Base-by-base conservation (phyloP, 2,113 vertebrate genomes). In the Himantopus leucocephalus region DNA sequence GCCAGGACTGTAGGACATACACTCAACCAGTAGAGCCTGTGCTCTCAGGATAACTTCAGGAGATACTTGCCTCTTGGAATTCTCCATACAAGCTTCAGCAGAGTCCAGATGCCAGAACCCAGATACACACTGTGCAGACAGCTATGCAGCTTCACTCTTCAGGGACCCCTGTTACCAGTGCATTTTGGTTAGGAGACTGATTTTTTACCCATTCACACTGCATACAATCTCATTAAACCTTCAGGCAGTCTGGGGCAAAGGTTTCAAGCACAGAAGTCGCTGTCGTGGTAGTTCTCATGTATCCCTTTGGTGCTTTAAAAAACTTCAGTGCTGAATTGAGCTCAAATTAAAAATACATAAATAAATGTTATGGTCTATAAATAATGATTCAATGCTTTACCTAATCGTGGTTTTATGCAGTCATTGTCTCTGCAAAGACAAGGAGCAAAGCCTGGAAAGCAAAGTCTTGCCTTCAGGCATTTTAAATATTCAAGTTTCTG, bases 401-500 rank as follows among this genome's bases (percentile, higher is more conserved):
- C 77, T 89, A 73, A 85, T 70, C 37, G 2, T 48, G 53, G 5
- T 68, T 88, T 90, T 60, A 79, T 62, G 39, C 35, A 92, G 37
- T 58, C 91, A 81, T 75, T 14, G 2, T 72, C 82, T 80, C 84
- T 66, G 41, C 62, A 91, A 96, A 87, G 62, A 75, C 88, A 60
- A 53, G 34, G 53, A 70, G 53, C 50, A 81, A 85, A 87, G 60
- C 82, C 78, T 89, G 60, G 92, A 96, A 93, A 93, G 92, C 34
- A 59, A 80, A 96, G 80, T 53, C 39, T 94, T 90, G 71, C 52
- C 87, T 96, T 91, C 2, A 17, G 82, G 83, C 76, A 76, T 92
- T 93, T 88, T 74, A 92, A 95, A 96, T n/a, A 87, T 90, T 87
- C 62, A 91, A 8, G 7, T 85, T 94, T 91, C 58, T 92, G 77